Evolutionary conservation across 2,888 invertebrate species (phyloP).

Genomic region (Pyrgus malvae): DNA sequence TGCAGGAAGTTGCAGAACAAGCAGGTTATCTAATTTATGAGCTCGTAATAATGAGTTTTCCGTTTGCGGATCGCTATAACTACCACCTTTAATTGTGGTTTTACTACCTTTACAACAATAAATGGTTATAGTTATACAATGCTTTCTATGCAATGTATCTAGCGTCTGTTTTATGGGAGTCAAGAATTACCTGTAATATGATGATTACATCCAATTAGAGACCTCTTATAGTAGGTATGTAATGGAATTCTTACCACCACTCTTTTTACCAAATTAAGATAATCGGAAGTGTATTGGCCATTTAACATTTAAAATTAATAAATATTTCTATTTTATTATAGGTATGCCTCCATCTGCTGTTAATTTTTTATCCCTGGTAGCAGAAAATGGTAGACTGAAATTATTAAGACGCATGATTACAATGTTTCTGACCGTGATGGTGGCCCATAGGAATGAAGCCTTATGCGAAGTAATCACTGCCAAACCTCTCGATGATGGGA

Average conservation of each 20-base stretch:
- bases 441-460: constrained; percentile 65
- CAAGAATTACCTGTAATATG: too few relatives aligned
- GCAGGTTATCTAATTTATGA: constrained; percentile 42
- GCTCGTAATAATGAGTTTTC: background rate
- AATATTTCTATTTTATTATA: constrained; percentile 34
- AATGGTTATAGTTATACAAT: too few relatives aligned
- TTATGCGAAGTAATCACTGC: constrained; percentile 69
- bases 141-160: too few relatives aligned
- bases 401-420: constrained; percentile 55
- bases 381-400: constrained; percentile 66
- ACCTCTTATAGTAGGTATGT: too few relatives aligned
- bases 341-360: constrained; percentile 56
- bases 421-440: constrained; percentile 60
- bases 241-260: too few relatives aligned
- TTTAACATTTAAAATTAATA: too few relatives aligned
- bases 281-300: too few relatives aligned
- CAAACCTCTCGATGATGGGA: constrained; percentile 50
- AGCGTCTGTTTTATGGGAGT: too few relatives aligned
- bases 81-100: too few relatives aligned
- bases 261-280: too few relatives aligned
- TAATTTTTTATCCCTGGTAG: constrained; percentile 60
- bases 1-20: constrained; percentile 48
- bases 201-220: too few relatives aligned
- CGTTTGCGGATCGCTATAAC: background rate
- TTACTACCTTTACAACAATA: too few relatives aligned